Evolutionary conservation across 2,797 vertebrate species (phyloP).

Genomic region (Pangasius sanitwongsei): DNA sequence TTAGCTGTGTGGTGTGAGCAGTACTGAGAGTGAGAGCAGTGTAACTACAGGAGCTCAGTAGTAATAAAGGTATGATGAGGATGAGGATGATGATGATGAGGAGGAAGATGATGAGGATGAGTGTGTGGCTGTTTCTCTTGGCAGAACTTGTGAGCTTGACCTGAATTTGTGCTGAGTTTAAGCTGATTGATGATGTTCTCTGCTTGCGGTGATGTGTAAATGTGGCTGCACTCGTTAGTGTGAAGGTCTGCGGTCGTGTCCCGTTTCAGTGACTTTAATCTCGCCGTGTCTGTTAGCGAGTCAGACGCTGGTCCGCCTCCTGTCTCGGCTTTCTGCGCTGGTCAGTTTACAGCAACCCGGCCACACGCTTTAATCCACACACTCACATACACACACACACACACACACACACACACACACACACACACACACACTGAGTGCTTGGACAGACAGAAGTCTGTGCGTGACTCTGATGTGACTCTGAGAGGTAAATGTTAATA

Average conservation of each 20-base stretch:
- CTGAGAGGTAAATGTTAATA: background rate
- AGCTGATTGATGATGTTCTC: background rate
- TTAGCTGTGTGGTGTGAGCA: too few species aligned
- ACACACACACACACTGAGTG: background rate
- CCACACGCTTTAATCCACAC: background rate
- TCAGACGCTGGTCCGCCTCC: constrained; percentile 1
- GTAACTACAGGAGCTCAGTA: background rate
- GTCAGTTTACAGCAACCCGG: constrained; percentile 13
- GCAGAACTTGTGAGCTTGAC: background rate
- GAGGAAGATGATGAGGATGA: background rate
- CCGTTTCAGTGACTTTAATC: background rate
- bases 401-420: background rate
- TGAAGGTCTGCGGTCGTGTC: background rate
- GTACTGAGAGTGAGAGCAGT: background rate
- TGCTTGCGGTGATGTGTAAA: background rate
- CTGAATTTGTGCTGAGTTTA: background rate
- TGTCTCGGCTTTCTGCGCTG: constrained; percentile 44
- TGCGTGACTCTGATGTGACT: background rate
- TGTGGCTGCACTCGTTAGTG: background rate
- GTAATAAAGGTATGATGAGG: background rate
- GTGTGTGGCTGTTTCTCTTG: background rate
- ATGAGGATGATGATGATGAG: too few species aligned
- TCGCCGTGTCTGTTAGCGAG: background rate
- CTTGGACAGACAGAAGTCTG: background rate
- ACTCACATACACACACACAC: background rate